Percentiles rank a stretch among this genome's conserved stretches.
These are phyloP conservation scores for Zeus faber DNA, from an alignment of 2,113 vertebrate species.

Conservation along the genomic window DNA sequence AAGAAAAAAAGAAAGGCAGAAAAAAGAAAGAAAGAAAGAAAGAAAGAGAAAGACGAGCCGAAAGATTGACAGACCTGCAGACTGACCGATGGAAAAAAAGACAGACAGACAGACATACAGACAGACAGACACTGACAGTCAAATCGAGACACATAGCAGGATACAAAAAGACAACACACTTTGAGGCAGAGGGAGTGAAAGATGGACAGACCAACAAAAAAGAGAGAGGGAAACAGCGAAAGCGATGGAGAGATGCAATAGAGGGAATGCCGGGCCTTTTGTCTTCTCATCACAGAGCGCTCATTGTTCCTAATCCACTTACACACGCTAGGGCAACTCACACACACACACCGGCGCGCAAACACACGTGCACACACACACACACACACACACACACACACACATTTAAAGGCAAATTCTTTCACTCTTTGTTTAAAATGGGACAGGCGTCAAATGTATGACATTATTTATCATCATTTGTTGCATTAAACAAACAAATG, in stretches of 20 bases:
- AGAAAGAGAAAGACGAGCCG: no score
- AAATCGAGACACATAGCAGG: background rate
- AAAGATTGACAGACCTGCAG: no score
- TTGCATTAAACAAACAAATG: conserved; percentile 1
- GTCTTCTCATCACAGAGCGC: conserved; percentile 49
- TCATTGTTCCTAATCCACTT: conserved; percentile 58
- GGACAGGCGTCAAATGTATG: conserved; percentile 15
- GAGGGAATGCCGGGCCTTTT: conserved; percentile 36
- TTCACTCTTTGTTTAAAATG: conserved; percentile 8
- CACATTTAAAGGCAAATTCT: conserved; percentile 9
- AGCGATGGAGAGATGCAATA: conserved; percentile 11
- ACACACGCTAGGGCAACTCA: conserved; percentile 18
- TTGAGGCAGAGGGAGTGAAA: background rate
- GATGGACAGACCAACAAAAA: background rate
- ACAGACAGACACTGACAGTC: background rate
- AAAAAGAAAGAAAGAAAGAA: no score
- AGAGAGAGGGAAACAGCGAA: background rate
- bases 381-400: background rate
- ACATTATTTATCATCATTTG: no score
- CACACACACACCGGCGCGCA: conserved; percentile 27
- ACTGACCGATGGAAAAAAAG: no score
- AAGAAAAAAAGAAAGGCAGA: no score
- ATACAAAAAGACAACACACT: no score
- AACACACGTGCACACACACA: conserved; percentile 3
- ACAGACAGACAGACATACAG: background rate